Conservation (phyloP, 2,113 vertebrate genomes). For the Neodon shergylaensis region DNA sequence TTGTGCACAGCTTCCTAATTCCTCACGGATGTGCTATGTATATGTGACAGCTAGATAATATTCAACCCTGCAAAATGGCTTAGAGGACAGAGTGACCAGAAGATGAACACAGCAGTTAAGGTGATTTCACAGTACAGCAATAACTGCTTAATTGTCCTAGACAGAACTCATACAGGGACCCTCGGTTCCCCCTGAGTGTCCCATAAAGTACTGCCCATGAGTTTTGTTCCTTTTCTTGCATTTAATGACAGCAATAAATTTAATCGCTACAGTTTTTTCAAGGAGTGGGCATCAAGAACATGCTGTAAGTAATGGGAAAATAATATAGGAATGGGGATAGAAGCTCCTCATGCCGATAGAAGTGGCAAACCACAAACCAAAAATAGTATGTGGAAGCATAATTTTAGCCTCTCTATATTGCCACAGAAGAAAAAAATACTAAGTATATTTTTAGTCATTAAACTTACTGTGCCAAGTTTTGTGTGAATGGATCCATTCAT, state of each 20-base stretch:
- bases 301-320: background rate
- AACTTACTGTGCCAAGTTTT: constrained; percentile 22
- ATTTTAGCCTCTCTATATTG: background rate
- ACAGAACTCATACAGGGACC: background rate
- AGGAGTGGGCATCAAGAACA: background rate
- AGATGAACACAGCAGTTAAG: background rate
- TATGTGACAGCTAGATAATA: background rate
- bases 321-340: background rate
- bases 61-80: constrained; percentile 7
- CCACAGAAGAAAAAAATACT: background rate
- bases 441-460: background rate
- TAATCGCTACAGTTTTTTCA: background rate
- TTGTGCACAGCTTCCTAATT: background rate
- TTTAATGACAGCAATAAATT: background rate
- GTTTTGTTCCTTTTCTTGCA: constrained; percentile 31
- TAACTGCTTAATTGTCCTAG: constrained; percentile 16
- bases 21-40: background rate
- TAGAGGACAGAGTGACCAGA: constrained; percentile 2
- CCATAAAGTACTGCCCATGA: constrained; percentile 50
- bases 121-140: background rate
- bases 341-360: background rate
- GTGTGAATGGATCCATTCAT: background rate
- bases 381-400: background rate
- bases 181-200: constrained; percentile 10
- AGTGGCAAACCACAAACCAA: background rate